Conservation (phyloP, 2,797 vertebrate genomes). For the Pteronotus mesoamericanus region DNA sequence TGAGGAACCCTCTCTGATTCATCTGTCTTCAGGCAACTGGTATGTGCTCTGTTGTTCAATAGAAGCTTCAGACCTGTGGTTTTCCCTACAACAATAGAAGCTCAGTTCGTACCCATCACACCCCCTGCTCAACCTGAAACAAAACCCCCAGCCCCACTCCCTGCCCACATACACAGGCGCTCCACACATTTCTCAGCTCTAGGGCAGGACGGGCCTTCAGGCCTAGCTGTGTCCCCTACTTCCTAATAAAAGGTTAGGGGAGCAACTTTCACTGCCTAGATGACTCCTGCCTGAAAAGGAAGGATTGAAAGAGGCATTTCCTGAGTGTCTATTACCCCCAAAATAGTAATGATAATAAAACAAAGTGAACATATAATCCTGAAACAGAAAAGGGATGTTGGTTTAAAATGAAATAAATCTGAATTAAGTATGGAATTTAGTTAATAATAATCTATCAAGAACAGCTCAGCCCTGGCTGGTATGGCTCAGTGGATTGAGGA, state of each 20-base stretch:
- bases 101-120: neutral
- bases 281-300: neutral
- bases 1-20: slow-evolving; percentile 45
- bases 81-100: neutral
- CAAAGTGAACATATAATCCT: neutral
- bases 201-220: neutral
- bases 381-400: neutral
- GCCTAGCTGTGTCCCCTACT: neutral
- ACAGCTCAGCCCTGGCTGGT: too few relatives aligned
- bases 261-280: neutral
- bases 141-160: neutral
- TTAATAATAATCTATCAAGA: neutral
- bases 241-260: neutral
- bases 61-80: neutral
- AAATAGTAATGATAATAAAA: neutral
- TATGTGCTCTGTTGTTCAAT: neutral
- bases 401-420: neutral
- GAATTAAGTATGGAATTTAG: neutral
- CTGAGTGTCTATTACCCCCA: neutral
- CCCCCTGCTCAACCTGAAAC: neutral
- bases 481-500: too few relatives aligned
- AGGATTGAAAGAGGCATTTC: neutral
- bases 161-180: neutral
- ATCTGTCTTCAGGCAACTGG: neutral
- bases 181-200: neutral